Percentiles rank a stretch among this genome's conserved stretches.
These are phyloP conservation scores for Halcyon senegalensis DNA, from an alignment of 2,113 vertebrate genomes.

Conservation along the genomic window DNA sequence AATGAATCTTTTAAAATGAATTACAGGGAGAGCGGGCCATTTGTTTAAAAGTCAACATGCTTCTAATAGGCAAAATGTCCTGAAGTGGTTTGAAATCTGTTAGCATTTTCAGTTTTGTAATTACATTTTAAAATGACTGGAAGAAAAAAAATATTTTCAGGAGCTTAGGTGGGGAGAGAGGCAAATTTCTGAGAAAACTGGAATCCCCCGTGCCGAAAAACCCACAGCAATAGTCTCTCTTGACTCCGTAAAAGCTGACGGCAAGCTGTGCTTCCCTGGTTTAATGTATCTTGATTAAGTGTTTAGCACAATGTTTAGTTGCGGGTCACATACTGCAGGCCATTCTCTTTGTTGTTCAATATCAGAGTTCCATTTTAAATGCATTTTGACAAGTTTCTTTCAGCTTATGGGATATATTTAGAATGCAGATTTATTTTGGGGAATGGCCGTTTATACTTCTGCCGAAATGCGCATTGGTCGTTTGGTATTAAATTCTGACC, in stretches of 20 bases:
- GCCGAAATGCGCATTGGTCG: not conserved
- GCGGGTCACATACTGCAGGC: not conserved
- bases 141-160: not conserved
- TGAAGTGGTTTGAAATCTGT: constrained; percentile 38
- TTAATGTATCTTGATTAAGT: not conserved
- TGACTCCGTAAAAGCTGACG: not conserved
- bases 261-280: not conserved
- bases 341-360: not conserved
- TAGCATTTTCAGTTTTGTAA: constrained; percentile 22
- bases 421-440: not conserved
- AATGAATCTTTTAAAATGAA: constrained; percentile 42
- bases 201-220: not conserved
- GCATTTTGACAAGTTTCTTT: constrained; percentile 22
- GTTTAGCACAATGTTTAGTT: not conserved
- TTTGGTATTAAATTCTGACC: not conserved
- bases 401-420: not conserved
- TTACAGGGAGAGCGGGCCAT: constrained; percentile 31
- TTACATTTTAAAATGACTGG: constrained; percentile 21
- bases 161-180: not conserved
- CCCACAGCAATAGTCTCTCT: not conserved
- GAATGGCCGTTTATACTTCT: not conserved
- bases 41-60: constrained; percentile 33
- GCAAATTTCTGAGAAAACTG: not conserved
- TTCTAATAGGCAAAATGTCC: not conserved
- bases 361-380: not conserved